Evolutionary conservation across 2,113 vertebrate species (phyloP).

Genomic region (Nothocercus julius): DNA sequence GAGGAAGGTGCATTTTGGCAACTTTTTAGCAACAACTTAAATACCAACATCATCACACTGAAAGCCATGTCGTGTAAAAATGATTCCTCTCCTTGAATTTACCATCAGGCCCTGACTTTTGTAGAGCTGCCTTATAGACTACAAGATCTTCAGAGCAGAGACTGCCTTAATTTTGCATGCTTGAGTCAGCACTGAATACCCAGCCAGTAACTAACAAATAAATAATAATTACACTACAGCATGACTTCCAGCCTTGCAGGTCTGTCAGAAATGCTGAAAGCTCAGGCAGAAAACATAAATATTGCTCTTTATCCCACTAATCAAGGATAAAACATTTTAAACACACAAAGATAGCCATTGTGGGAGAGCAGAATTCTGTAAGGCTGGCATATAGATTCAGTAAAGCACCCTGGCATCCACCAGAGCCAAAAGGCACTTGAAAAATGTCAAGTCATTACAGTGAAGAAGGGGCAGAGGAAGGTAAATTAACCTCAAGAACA

Average conservation of each 20-base stretch:
- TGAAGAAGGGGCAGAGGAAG: neutral
- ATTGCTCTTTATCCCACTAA: neutral
- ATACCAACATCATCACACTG: neutral
- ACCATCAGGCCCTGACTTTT: neutral
- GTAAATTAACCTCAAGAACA: slow-evolving; percentile 21
- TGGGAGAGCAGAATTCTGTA: neutral
- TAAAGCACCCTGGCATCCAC: slow-evolving; percentile 26
- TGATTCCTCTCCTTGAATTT: neutral
- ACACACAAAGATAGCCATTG: neutral
- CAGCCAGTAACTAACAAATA: slow-evolving; percentile 30
- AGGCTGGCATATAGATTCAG: neutral
- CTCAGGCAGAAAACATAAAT: neutral
- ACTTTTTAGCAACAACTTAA: neutral
- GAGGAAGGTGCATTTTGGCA: slow-evolving; percentile 25
- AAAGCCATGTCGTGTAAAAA: neutral
- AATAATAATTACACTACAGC: neutral
- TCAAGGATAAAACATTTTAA: neutral
- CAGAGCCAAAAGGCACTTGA: slow-evolving; percentile 44
- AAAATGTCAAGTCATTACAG: slow-evolving; percentile 68
- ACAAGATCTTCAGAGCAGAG: neutral
- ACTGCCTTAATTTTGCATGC: neutral
- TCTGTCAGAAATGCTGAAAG: neutral
- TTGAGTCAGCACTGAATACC: neutral
- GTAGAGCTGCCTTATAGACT: neutral
- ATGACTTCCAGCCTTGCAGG: neutral